Evolutionary conservation across 2,888 invertebrate species (phyloP), one percentile per base, ranked within the genome.

Genomic region (Eilema sororculum): DNA sequence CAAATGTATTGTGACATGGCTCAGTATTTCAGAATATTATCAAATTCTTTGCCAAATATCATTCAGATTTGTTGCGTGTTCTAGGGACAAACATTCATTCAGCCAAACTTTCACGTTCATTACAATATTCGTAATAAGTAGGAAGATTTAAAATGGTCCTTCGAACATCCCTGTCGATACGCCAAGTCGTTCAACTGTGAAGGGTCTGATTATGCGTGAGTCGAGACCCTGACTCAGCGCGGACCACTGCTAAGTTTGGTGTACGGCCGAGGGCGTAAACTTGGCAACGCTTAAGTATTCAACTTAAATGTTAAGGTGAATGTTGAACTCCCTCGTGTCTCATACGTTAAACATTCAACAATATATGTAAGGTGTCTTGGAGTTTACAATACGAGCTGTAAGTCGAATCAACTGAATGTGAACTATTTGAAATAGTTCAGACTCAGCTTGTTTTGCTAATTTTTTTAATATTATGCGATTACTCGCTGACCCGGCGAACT

Each of bases 201-300:
- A 63, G 62, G 25, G 33, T 62, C 61, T 57, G 56, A 68, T 68
- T 68, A 57, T 68, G 62, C 62, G 37, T 16, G 37, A 68, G 61
- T 62, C 46, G 37, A 61, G 33, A 5, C 10, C 57, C 30, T 65
- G 68, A 69, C 41, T 59, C 68, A 12, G 30, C 63, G 10, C 24
- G 52, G 30, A 24, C 59, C 58, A 25, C 58, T 20, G 37, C 22
- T 58, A n/a, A n/a, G n/a, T n/a, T n/a, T n/a, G n/a, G n/a, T n/a
- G n/a, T n/a, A n/a, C n/a, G n/a, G n/a, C n/a, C n/a, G n/a, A n/a
- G n/a, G n/a, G n/a, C n/a, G n/a, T n/a, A 24, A 41, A 68, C 62
- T 68, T 57, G 33, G 37, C 57, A 22, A 46, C n/a, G 59, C 46
- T 69, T 46, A 37, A 59, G 22, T 20, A 52, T 16, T 62, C 20